Conservation (phyloP, 2,797 vertebrate genomes). For the Heliangelus exortis region DNA sequence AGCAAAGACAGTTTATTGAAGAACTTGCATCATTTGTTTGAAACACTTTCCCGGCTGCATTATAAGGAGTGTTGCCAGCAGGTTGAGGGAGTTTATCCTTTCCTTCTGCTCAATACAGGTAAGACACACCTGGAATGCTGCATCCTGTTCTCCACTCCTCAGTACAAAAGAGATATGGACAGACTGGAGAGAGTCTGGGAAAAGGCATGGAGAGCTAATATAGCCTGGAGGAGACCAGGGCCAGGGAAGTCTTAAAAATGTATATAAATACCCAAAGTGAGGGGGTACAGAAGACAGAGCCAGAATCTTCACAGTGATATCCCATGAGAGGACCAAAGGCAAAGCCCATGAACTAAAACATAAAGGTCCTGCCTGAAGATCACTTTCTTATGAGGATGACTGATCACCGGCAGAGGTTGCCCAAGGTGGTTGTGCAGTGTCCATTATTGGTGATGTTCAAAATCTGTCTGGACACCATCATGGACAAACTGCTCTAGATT, state of each 20-base stretch:
- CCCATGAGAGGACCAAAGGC: background rate
- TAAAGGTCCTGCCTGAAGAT: background rate
- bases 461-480: background rate
- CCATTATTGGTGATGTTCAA: background rate
- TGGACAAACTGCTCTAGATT: background rate
- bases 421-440: background rate
- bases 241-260: background rate
- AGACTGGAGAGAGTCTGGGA: background rate
- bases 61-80: background rate
- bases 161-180: background rate
- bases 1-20: background rate
- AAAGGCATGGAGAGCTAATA: background rate
- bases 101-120: background rate
- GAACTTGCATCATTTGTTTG: background rate
- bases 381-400: background rate
- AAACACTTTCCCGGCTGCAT: background rate
- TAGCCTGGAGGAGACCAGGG: background rate
- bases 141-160: background rate
- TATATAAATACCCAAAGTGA: background rate
- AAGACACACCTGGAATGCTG: background rate
- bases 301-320: background rate
- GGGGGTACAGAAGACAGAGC: background rate
- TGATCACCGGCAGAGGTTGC: background rate
- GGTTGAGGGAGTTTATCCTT: fast-evolving
- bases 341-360: background rate